phyloP scores from a whole-genome alignment of 2,113 vertebrate species.

The Chrysochloris asiatica region DNA sequence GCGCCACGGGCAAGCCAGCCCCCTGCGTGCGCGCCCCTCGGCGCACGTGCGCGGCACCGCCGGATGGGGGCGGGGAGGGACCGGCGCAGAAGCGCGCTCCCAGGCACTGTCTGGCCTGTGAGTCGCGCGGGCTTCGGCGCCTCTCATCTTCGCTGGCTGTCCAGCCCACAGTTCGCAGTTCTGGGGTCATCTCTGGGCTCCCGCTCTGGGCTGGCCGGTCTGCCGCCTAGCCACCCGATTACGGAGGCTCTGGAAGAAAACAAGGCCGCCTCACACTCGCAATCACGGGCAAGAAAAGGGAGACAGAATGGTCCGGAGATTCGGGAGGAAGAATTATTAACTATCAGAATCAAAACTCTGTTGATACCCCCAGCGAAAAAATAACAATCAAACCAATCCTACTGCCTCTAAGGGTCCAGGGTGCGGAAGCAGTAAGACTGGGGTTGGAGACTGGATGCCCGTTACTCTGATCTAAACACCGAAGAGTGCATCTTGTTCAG shows the following conservation, averaged over 20 bases:
- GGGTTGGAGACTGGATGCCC: background rate
- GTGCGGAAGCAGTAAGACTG: background rate
- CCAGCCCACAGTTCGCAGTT: background rate
- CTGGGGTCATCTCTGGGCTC: background rate
- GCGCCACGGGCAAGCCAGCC: constrained; percentile 70
- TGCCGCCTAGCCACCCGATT: constrained; percentile 10
- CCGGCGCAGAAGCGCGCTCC: constrained; percentile 44
- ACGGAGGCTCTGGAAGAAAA: background rate
- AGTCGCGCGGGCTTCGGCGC: background rate
- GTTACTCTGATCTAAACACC: background rate
- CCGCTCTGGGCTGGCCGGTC: background rate
- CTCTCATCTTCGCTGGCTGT: rapidly evolving
- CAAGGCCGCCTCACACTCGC: background rate
- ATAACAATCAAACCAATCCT: background rate
- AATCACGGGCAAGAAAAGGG: background rate
- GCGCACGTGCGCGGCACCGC: constrained; percentile 75
- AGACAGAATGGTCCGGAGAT: background rate
- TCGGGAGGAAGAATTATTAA: background rate
- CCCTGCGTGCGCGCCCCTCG: constrained; percentile 73
- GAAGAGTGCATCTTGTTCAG: background rate
- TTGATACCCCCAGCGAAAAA: background rate
- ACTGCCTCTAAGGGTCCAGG: background rate
- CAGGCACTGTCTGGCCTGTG: background rate
- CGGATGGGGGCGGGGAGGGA: background rate
- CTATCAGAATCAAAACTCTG: background rate